phyloP scores from a whole-genome alignment of 1,140 invertebrate genomes.

The Monomorium pharaonis region DNA sequence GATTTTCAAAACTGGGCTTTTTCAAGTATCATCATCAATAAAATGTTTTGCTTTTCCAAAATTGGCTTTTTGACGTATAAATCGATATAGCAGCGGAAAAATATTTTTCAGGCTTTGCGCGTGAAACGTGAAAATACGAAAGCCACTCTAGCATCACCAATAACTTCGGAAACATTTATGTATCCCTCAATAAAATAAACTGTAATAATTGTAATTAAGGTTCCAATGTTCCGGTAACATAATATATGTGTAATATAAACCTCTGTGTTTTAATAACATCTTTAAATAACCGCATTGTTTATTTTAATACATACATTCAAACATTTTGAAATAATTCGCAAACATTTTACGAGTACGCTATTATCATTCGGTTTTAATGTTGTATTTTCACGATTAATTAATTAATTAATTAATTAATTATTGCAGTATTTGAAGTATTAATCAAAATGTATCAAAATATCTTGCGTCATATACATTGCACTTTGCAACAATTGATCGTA shows the following conservation, averaged over 20 bases:
- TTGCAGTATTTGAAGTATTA: neutral
- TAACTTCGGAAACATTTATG: neutral
- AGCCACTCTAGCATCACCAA: neutral
- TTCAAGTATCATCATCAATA: constrained; percentile 15
- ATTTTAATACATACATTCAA: neutral
- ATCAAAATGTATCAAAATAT: neutral
- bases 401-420: constrained; percentile 44
- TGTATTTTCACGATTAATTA: constrained; percentile 18
- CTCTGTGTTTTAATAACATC: neutral
- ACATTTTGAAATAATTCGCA: constrained; percentile 10
- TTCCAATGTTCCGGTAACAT: neutral
- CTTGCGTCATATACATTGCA: neutral
- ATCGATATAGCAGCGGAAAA: neutral
- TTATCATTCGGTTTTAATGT: neutral
- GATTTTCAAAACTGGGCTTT: constrained; percentile 2
- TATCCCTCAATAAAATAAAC: neutral
- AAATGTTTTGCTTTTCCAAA: neutral
- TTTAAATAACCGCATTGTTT: constrained; percentile 14
- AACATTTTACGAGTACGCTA: constrained; percentile 1
- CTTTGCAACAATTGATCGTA: neutral
- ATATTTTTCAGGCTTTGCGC: constrained; percentile 21
- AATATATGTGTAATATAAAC: neutral
- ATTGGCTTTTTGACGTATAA: constrained; percentile 16
- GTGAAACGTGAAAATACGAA: neutral
- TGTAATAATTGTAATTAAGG: neutral